Base-by-base conservation (phyloP, 2,113 vertebrate genomes). In the Gambusia holbrooki region DNA sequence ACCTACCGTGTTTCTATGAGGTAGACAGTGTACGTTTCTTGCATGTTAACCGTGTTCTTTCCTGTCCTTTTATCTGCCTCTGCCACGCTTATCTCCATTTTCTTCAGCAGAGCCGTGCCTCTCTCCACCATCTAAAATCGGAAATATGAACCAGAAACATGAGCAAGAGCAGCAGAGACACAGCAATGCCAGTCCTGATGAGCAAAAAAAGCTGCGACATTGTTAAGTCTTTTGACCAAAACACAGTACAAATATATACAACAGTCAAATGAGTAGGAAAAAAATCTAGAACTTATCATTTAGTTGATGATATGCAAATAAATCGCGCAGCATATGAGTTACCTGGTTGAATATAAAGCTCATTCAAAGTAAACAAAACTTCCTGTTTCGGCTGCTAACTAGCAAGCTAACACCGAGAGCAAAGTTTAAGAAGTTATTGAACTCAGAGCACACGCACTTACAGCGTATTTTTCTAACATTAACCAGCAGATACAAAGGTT, bases 11-110 rank as follows among this genome's bases (percentile, higher is more conserved):
- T 97, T 91, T 98, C 97, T 86, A 98, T 95, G 90, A 98, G 96
- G 93, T 98, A 98, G 86, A 97, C 97, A 8, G 96, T 97, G 3
- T 97, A 97, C 0, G 95, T 97, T 93, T 98, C 97, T 81, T 96
- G 96, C 93, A 97, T 97, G 85, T 97, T 98, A 82, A 97, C 90
- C 2, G 96, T 93, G 84, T 97, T 97, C 88, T 96, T 97, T 83
- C 97, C 97, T 17, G 96, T 97, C 79, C 96, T 93, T 82, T 98
- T 98, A 89, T 97, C 97, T 3, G 97, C 96, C 92, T 98, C 97
- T 0, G 96, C 95, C 86, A 98, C 95, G 19, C 89, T 96, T 82
- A 98, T 97, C 91, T 98, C 97, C 91, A 97, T 93, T 91, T 96
- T 97, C 83, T 93, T 97, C 62, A 96, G 89, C 83, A 93, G 81